Evolutionary conservation across 2,888 invertebrate genomes (phyloP).

Genomic region (Pachydiplax longipennis): DNA sequence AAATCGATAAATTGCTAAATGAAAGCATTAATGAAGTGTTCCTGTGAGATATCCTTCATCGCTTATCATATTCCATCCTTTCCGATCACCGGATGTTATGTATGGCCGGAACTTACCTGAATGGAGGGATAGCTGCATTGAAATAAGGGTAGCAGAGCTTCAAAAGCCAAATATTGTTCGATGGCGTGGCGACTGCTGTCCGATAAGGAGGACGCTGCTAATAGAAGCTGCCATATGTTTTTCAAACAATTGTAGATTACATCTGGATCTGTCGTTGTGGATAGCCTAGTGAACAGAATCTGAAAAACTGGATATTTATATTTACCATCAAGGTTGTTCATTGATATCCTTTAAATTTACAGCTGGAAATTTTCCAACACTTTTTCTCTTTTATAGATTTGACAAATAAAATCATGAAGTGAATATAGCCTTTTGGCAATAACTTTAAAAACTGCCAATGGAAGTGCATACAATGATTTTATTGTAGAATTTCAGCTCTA

Average conservation of each 20-base stretch:
- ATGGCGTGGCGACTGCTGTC: constrained; percentile 50
- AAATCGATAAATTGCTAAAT: too few relatives aligned
- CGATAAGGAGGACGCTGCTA: constrained; percentile 62
- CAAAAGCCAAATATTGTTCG: not conserved
- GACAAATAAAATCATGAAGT: too few relatives aligned
- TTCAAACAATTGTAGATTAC: constrained; percentile 66
- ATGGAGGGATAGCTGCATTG: constrained; percentile 1
- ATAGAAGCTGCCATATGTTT: constrained; percentile 65
- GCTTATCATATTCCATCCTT: not conserved
- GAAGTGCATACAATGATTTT: too few relatives aligned
- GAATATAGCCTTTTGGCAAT: too few relatives aligned
- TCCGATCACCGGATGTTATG: not conserved
- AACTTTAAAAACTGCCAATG: too few relatives aligned
- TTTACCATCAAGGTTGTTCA: too few relatives aligned
- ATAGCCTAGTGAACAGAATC: constrained; percentile 62
- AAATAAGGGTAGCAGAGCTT: not conserved
- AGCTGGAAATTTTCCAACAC: too few relatives aligned
- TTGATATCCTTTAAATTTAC: too few relatives aligned
- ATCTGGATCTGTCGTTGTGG: constrained; percentile 64
- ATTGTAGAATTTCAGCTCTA: too few relatives aligned
- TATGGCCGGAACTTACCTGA: not conserved
- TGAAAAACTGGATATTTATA: constrained; percentile 53
- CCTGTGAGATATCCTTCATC: not conserved
- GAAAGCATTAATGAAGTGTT: not conserved
- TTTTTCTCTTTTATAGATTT: too few relatives aligned